Evolutionary conservation across 2,113 vertebrate genomes (phyloP), one percentile per base, ranked within the genome.

Genomic region (Cephalopholis sonnerati): DNA sequence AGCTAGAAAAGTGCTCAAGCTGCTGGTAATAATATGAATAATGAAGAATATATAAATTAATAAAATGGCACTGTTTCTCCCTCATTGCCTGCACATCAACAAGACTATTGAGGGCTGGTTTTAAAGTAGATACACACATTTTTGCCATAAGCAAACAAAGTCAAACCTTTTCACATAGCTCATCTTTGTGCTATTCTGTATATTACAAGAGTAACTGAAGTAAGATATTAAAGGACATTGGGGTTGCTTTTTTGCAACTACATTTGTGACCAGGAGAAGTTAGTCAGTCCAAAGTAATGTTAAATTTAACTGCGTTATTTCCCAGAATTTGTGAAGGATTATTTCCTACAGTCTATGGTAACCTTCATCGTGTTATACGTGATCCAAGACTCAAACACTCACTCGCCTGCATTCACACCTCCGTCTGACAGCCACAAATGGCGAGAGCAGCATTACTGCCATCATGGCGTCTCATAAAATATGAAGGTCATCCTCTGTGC

Each of bases 401-500:
- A 0, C 54, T 57, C 0, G 6, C 32, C 51, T 36, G 18, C 16
- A 0, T 63, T 58, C 55, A 77, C 58, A 39, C 3, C 53, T 66
- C 65, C 32, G 61, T 27, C 54, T 77, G 59, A 61, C 57, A 81
- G 41, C 65, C 9, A 51, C 46, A 62, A 77, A 65, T 73, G 41
- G 9, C 17, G 39, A 83, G 32, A 29, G 39, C 48, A n/a, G 62
- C 27, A 13, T 63, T 68, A 67, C 65, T 55, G n/a, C 25, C 1
- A 39, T 74, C 44, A 69, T 22, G 1, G 12, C 46, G n/a, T 54
- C 57, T 64, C 53, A 36, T 53, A 57, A 71, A 80, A 74, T 59
- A 4, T 67, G 77, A 89, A 84, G 74, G 79, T 63, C 64, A 72
- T 65, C 46, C 67, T 61, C 25, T 18, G 25, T 3, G 18, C n/a